Evolutionary conservation across 2,888 invertebrate genomes (phyloP).

Genomic region (Callyntrura sp.): DNA sequence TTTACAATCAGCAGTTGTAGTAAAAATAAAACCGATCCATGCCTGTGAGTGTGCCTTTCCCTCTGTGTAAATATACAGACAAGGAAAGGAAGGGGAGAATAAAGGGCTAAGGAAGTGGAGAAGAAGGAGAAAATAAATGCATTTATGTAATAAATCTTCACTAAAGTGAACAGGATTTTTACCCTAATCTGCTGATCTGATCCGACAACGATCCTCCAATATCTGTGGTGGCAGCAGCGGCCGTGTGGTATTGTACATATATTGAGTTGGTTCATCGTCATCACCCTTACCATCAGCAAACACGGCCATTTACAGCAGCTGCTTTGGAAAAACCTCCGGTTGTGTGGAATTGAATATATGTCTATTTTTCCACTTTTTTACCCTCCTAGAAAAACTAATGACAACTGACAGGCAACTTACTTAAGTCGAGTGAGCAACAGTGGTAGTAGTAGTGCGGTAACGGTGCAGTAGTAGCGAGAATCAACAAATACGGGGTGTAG

Average conservation of each 20-base stretch:
- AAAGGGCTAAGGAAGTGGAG: conserved; percentile 55
- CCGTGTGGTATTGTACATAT: conserved; percentile 31
- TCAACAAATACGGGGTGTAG: conserved; percentile 1
- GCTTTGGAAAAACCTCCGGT: background rate
- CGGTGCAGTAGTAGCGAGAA: conserved; percentile 9
- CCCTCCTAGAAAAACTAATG: conserved; percentile 65
- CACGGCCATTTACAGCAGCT: background rate
- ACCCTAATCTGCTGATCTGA: conserved; percentile 64
- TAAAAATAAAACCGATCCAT: background rate
- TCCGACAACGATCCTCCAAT: conserved; percentile 63
- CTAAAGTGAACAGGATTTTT: conserved; percentile 63
- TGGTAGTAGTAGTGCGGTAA: background rate
- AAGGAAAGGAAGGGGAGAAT: conserved; percentile 24
- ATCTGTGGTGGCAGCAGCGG: conserved; percentile 7
- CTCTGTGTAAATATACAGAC: conserved; percentile 16
- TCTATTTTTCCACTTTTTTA: conserved; percentile 43
- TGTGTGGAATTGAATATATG: conserved; percentile 11
- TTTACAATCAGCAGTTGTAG: background rate
- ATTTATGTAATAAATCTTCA: conserved; percentile 71
- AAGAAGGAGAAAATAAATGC: conserved; percentile 32
- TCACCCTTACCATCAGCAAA: conserved; percentile 39
- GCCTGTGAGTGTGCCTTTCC: background rate
- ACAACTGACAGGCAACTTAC: conserved; percentile 76
- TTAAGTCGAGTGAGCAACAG: conserved; percentile 69
- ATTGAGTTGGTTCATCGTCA: conserved; percentile 5